phyloP scores from a whole-genome alignment of 1,140 invertebrate genomes.

The Formica selysi region DNA sequence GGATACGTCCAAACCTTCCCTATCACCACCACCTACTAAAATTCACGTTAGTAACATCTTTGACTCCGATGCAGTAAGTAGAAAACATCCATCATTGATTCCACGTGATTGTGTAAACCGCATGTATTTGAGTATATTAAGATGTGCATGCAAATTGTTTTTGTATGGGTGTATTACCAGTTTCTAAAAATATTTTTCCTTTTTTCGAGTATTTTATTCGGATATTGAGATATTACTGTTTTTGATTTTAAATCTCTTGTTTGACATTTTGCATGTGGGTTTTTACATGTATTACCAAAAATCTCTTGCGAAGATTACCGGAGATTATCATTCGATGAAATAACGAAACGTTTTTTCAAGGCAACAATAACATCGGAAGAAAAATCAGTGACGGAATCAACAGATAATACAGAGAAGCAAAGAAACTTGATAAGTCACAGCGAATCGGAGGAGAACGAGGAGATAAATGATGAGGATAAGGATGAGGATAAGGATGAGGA shows the following conservation, averaged over 20 bases:
- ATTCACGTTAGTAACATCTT: slow-evolving; percentile 76
- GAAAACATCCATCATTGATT: slow-evolving; percentile 5
- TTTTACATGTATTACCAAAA: neutral
- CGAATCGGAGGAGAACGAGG: slow-evolving; percentile 23
- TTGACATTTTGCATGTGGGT: neutral
- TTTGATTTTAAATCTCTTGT: neutral
- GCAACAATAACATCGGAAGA: slow-evolving; percentile 63
- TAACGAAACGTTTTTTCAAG: slow-evolving; percentile 16
- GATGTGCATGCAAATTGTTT: too few species aligned
- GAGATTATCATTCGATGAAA: neutral
- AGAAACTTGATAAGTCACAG: neutral
- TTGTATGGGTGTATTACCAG: neutral
- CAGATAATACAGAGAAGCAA: neutral
- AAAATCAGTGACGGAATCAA: slow-evolving; percentile 71
- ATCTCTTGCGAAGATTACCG: neutral
- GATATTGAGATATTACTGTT: neutral
- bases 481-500: slow-evolving; percentile 55
- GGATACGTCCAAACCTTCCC: slow-evolving; percentile 77
- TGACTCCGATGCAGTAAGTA: slow-evolving; percentile 78
- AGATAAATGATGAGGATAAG: neutral
- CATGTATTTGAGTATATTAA: neutral
- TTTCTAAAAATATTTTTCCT: neutral
- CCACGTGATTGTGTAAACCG: neutral
- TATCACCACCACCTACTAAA: slow-evolving; percentile 82
- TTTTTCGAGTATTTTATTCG: neutral